Evolutionary conservation across 1,140 invertebrate genomes (phyloP).

Genomic region (Diachasma alloeum): DNA sequence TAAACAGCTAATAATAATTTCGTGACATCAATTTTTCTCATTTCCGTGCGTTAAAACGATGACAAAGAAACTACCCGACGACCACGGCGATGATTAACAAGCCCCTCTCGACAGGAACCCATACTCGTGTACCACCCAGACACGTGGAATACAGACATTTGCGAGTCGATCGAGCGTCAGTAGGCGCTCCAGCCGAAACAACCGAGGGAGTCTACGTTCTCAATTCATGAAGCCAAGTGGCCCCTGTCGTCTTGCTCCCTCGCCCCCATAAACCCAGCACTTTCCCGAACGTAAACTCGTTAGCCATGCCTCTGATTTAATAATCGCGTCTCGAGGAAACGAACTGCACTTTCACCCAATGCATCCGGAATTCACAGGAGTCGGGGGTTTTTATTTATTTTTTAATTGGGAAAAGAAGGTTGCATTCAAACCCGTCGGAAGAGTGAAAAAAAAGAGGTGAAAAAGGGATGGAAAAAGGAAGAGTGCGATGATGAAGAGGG

Average conservation of each 20-base stretch:
- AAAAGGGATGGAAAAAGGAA: background rate
- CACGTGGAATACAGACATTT: background rate
- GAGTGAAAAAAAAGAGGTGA: background rate
- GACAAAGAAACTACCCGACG: background rate
- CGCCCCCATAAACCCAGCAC: background rate
- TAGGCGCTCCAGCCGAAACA: background rate
- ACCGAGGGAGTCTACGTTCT: background rate
- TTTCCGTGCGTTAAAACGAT: no score
- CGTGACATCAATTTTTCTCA: no score
- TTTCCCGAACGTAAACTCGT: background rate
- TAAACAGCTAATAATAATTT: no score
- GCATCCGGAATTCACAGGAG: background rate
- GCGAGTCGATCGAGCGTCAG: background rate
- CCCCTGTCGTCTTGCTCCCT: background rate
- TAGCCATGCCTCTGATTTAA: background rate
- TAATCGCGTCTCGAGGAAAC: background rate
- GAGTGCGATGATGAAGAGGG: slow-evolving; percentile 10
- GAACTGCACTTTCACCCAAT: background rate
- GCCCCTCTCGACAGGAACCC: no score
- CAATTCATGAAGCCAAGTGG: slow-evolving; percentile 1
- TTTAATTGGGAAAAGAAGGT: background rate
- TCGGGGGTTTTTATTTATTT: background rate
- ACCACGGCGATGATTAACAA: background rate
- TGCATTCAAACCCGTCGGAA: background rate
- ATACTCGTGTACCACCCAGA: no score